phyloP scores from a whole-genome alignment of 2,113 vertebrate species.

The Trematocara marginatum region DNA sequence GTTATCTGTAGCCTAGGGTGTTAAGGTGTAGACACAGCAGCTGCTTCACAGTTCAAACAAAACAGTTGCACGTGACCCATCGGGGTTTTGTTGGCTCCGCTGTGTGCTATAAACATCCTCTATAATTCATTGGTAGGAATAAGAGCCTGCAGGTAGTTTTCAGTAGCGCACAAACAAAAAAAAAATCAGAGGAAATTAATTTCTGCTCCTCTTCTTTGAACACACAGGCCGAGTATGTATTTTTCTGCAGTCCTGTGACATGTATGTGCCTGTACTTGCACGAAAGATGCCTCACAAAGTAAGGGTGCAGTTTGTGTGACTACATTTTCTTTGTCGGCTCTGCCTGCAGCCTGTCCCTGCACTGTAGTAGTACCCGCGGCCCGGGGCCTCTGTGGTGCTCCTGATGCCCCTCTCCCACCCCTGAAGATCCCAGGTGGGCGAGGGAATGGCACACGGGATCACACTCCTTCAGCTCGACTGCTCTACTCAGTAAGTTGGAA shows the following conservation, averaged over 20 bases:
- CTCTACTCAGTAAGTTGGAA: constrained; percentile 83
- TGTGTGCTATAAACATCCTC: not conserved
- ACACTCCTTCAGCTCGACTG: constrained; percentile 92
- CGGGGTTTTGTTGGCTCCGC: not conserved
- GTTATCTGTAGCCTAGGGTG: not conserved
- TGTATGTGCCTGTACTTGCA: not conserved
- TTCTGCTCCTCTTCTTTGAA: not conserved
- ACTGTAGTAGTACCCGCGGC: constrained; percentile 96
- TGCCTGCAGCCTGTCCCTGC: constrained; percentile 79
- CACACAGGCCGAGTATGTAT: not conserved
- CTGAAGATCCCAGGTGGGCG: constrained; percentile 99
- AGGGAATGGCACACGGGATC: constrained; percentile 99
- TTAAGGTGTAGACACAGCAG: not conserved
- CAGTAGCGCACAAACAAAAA: not conserved
- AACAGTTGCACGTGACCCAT: not conserved
- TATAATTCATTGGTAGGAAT: not conserved
- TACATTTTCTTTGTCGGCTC: not conserved
- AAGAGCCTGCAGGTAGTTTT: not conserved
- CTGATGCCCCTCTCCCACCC: constrained; percentile 99
- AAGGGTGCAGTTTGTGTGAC: not conserved
- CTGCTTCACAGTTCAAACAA: not conserved
- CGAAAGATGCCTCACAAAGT: not conserved
- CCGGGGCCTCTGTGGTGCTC: constrained; percentile 99
- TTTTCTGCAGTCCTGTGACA: not conserved
- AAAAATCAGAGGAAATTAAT: not conserved